A percentile compares a stretch with the other conserved stretches of the same genome.
These are phyloP conservation scores for Balanococcus diminutus DNA, from an alignment of 2,888 invertebrate genomes.

Conservation along the genomic window DNA sequence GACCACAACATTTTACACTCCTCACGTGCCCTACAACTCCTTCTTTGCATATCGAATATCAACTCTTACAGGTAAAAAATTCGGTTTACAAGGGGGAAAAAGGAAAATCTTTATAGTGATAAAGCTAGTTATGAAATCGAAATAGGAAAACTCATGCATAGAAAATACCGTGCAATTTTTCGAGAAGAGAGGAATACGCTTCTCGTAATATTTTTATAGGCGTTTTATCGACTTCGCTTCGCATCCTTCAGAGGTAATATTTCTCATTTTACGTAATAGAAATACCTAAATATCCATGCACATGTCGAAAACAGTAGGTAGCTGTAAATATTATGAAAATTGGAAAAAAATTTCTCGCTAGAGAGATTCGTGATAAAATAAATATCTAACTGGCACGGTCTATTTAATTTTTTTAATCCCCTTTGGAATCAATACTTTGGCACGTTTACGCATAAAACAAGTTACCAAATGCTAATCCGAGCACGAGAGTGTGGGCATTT, in stretches of 20 bases:
- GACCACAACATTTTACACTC: background rate
- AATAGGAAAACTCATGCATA: background rate
- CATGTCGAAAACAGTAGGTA: background rate
- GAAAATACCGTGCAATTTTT: background rate
- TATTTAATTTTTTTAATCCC: constrained; percentile 22
- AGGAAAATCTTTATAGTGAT: background rate
- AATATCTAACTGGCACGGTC: background rate
- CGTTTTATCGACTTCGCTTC: background rate
- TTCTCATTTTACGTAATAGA: background rate
- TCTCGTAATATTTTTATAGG: background rate
- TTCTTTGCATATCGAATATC: too few relatives aligned
- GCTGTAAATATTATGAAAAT: too few relatives aligned
- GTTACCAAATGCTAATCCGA: background rate
- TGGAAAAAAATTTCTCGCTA: background rate
- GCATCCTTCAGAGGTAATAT: background rate
- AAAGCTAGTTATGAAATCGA: background rate
- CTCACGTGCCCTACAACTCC: background rate
- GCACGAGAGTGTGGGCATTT: background rate
- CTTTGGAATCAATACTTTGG: background rate
- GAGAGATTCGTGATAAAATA: background rate
- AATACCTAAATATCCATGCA: too few relatives aligned
- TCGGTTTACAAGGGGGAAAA: background rate
- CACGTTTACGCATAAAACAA: constrained; percentile 1
- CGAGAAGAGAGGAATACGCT: background rate
- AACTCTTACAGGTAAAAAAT: background rate